Conservation (phyloP, 2,797 vertebrate species). For the Heterohyrax brucei region DNA sequence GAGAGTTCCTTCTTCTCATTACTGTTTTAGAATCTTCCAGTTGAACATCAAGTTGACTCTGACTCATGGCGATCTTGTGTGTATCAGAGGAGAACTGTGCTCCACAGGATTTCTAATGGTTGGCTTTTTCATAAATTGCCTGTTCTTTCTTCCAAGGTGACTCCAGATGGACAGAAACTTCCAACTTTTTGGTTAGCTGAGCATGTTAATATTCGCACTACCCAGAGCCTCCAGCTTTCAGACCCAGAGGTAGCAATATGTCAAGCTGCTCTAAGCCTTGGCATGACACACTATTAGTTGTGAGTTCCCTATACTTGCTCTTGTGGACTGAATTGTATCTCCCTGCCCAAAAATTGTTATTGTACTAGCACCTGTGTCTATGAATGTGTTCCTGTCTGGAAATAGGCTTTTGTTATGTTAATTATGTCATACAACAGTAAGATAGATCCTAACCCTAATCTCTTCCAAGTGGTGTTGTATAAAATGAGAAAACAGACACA, state of each 20-base stretch:
- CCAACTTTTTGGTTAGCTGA: neutral
- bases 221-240: neutral
- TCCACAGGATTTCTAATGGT: neutral
- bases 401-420: neutral
- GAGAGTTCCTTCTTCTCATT: neutral
- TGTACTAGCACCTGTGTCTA: neutral
- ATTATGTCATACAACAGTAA: neutral
- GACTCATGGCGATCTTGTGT: neutral
- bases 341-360: neutral
- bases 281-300: neutral
- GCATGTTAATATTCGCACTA: neutral
- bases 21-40: neutral
- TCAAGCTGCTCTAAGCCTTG: neutral
- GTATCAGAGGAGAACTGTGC: neutral
- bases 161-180: neutral
- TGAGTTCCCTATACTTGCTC: neutral
- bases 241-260: too few relatives aligned
- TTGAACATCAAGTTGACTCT: neutral
- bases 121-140: neutral
- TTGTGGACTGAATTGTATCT: neutral
- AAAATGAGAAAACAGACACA: neutral
- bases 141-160: neutral
- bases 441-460: neutral
- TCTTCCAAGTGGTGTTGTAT: neutral
- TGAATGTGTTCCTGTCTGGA: neutral